Evolutionary conservation across 2,113 vertebrate genomes (phyloP).

Genomic region (Larimichthys crocea): DNA sequence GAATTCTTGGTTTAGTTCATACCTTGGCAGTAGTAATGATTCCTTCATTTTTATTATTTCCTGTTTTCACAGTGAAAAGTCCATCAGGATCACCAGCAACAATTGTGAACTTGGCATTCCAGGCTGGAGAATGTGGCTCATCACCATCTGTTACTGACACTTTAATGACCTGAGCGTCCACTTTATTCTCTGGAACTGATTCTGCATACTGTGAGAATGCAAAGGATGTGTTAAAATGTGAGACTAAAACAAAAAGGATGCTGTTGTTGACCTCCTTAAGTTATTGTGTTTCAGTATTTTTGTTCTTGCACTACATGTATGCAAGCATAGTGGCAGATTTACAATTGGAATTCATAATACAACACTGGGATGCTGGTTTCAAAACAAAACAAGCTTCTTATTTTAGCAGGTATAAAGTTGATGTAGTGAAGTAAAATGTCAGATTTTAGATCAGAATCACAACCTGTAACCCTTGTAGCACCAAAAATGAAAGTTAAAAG

Average conservation of each 20-base stretch:
- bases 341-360: not conserved
- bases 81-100: constrained; percentile 77
- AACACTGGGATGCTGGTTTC: too few species aligned
- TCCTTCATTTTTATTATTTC: constrained; percentile 84
- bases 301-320: not conserved
- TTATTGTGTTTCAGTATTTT: not conserved
- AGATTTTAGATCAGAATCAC: too few species aligned
- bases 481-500: too few species aligned
- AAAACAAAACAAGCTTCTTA: too few species aligned
- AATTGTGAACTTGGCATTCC: constrained; percentile 87
- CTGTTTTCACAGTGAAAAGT: constrained; percentile 84
- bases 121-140: constrained; percentile 79
- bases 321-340: not conserved
- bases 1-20: not conserved
- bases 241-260: not conserved
- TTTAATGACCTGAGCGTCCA: constrained; percentile 52
- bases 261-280: not conserved
- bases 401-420: too few species aligned
- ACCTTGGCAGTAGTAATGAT: constrained; percentile 89
- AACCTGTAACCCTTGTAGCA: too few species aligned
- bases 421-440: too few species aligned
- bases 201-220: constrained; percentile 80
- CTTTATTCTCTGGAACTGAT: constrained; percentile 83
- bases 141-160: constrained; percentile 87
- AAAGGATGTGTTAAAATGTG: not conserved